These are phyloP conservation scores for Solea solea DNA, from an alignment of 2,113 vertebrate species.

Conservation along the genomic window DNA sequence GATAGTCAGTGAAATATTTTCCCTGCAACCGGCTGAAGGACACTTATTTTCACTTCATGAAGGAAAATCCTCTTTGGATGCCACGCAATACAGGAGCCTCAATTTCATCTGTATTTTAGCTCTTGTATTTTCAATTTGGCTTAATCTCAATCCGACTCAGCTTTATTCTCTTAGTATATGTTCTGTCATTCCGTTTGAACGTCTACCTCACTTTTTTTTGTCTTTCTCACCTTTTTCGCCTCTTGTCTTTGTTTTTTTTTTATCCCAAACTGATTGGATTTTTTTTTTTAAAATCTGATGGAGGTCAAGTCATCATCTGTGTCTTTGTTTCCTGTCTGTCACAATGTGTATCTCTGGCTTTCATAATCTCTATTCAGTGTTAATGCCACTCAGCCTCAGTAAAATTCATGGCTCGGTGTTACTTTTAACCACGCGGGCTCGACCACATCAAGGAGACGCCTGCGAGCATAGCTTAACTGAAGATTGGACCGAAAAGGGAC, in stretches of 20 bases:
- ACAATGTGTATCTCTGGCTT: slow-evolving; percentile 14
- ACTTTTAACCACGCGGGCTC: slow-evolving; percentile 28
- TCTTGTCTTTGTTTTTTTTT: neutral
- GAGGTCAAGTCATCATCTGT: slow-evolving; percentile 6
- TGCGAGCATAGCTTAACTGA: slow-evolving; percentile 16
- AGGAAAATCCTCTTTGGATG: slow-evolving; percentile 38
- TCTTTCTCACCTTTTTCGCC: neutral
- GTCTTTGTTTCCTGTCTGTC: slow-evolving; percentile 29
- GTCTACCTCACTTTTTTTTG: neutral
- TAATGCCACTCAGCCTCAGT: slow-evolving; percentile 30
- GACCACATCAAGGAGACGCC: slow-evolving; percentile 2
- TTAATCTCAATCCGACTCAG: neutral
- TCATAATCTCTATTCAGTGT: neutral
- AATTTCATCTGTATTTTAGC: neutral
- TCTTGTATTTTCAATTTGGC: neutral
- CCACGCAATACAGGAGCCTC: neutral
- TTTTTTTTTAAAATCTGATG: neutral
- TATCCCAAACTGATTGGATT: slow-evolving; percentile 12
- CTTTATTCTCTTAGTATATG: neutral
- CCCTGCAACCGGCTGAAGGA: slow-evolving; percentile 18
- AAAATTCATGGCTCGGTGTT: slow-evolving; percentile 44
- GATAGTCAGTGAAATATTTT: slow-evolving; percentile 33
- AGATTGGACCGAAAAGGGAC: slow-evolving; percentile 17
- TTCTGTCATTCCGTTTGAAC: neutral
- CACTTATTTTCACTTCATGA: slow-evolving; percentile 33